Evolutionary conservation across 2,797 vertebrate genomes (phyloP).

Genomic region (Spinus olivaceus): DNA sequence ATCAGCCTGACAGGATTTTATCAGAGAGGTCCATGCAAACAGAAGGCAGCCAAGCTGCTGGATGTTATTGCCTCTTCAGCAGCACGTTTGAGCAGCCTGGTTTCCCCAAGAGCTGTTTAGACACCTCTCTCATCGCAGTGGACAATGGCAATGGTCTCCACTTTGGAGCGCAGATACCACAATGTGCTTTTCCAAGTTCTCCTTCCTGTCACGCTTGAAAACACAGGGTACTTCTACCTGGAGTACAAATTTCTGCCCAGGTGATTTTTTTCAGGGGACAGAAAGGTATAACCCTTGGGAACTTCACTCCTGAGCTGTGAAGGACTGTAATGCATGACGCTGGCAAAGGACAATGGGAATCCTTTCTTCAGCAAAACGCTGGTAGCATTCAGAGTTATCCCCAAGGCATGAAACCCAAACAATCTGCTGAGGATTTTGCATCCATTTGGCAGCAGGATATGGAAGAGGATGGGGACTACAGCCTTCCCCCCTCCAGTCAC

Average conservation of each 20-base stretch:
- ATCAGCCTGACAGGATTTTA: not conserved
- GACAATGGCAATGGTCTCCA: fast-evolving
- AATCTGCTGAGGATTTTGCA: not conserved
- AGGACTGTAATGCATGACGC: not conserved
- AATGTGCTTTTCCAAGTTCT: not conserved
- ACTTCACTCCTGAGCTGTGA: not conserved
- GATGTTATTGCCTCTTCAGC: not conserved
- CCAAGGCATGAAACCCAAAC: not conserved
- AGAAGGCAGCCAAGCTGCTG: not conserved
- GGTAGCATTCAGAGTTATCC: not conserved
- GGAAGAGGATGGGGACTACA: not conserved
- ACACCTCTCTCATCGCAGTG: not conserved
- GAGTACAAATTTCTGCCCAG: not conserved
- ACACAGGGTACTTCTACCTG: not conserved
- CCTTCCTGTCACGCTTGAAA: not conserved
- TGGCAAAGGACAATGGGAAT: not conserved
- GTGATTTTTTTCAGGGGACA: not conserved
- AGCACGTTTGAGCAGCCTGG: not conserved
- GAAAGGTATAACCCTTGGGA: not conserved
- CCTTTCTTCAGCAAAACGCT: not conserved
- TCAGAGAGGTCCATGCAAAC: not conserved
- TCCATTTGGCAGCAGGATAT: not conserved
- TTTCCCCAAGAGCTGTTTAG: not conserved
- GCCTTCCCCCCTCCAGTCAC: not conserved
- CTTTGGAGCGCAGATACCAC: not conserved